These are phyloP conservation scores for Sphaerophoria rueppellii DNA, from an alignment of 2,888 invertebrate genomes.

Conservation along the genomic window DNA sequence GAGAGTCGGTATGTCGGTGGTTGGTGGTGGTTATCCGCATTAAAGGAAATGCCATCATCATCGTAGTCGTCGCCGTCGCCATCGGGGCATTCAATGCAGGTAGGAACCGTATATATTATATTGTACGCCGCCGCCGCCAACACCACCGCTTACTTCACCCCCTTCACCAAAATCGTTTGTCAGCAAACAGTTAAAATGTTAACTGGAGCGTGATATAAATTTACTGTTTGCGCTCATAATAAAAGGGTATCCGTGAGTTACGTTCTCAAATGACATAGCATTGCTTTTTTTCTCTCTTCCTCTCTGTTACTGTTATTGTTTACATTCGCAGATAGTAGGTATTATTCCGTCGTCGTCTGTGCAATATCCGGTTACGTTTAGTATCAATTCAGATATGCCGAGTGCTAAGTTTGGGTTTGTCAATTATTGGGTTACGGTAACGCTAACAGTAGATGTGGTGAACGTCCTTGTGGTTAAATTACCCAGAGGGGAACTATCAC, in stretches of 20 bases:
- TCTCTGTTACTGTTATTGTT: constrained; percentile 32
- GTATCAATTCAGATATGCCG: constrained; percentile 28
- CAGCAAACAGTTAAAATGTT: constrained; percentile 57
- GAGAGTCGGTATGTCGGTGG: background rate
- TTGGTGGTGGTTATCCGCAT: constrained; percentile 54
- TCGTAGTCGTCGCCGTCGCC: constrained; percentile 3
- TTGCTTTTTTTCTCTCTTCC: constrained; percentile 21
- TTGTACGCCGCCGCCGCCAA: background rate
- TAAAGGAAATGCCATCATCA: constrained; percentile 57
- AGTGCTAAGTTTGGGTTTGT: constrained; percentile 39
- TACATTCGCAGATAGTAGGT: constrained; percentile 55
- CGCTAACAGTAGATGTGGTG: constrained; percentile 27
- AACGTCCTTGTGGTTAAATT: constrained; percentile 54
- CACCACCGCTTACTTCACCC: background rate
- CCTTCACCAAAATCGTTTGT: constrained; percentile 32
- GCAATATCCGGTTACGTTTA: constrained; percentile 55
- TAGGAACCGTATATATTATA: too few relatives aligned
- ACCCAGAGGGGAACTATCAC: background rate
- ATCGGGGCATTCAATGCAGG: constrained; percentile 35
- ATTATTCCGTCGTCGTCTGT: constrained; percentile 39
- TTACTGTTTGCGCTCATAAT: constrained; percentile 60
- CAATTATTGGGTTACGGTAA: constrained; percentile 32
- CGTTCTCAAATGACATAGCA: constrained; percentile 45
- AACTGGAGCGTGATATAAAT: constrained; percentile 71
- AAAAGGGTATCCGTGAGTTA: constrained; percentile 60